phyloP scores from a whole-genome alignment of 2,797 vertebrate species.

The Scolopax rusticola region DNA sequence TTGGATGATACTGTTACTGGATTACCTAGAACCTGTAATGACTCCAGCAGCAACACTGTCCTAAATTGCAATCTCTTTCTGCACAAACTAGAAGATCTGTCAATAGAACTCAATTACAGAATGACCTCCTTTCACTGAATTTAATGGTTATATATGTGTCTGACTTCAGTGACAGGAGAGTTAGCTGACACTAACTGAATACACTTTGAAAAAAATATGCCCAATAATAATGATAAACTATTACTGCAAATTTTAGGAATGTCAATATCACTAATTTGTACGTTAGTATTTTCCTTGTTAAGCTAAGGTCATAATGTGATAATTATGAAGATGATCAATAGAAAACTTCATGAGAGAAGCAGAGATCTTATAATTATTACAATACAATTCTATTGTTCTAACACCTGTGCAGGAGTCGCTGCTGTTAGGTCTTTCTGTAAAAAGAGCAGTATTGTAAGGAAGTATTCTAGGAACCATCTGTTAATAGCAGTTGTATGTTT shows the following conservation, averaged over 20 bases:
- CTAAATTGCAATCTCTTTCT: neutral
- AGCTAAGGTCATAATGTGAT: neutral
- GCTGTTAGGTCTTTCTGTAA: neutral
- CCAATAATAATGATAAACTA: neutral
- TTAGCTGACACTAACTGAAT: neutral
- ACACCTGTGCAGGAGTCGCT: neutral
- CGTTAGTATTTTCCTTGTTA: neutral
- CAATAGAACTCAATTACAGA: neutral
- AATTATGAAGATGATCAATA: neutral
- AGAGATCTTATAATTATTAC: neutral
- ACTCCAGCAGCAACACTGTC: neutral
- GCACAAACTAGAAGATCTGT: neutral
- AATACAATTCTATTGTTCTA: neutral
- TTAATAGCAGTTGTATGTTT: neutral
- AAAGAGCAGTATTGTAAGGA: neutral
- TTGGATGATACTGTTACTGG: neutral
- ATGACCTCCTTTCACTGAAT: neutral
- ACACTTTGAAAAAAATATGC: neutral
- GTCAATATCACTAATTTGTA: neutral
- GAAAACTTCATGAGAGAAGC: neutral
- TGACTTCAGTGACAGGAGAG: neutral
- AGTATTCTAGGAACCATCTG: neutral
- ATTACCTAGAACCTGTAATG: neutral
- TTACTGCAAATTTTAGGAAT: neutral
- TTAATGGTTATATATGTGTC: neutral